Conservation (phyloP, 2,113 vertebrate genomes). For the Callocephalon fimbriatum region DNA sequence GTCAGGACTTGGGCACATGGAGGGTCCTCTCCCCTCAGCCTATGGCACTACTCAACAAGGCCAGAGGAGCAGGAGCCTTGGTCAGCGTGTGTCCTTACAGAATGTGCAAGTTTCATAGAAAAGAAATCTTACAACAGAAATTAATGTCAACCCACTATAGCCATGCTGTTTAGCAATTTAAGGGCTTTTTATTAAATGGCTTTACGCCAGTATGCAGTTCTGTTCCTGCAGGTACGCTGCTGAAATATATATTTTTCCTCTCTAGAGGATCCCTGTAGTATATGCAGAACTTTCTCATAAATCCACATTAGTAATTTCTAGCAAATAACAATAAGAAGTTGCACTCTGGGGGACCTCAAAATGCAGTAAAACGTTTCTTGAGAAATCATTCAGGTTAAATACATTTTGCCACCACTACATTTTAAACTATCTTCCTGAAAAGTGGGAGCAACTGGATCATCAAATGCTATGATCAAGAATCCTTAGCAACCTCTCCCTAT, state of each 20-base stretch:
- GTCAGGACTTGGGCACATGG: rapidly evolving
- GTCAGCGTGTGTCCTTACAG: neutral
- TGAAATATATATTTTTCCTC: rapidly evolving
- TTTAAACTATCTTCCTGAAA: neutral
- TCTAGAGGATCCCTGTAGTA: neutral
- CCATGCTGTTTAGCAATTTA: neutral
- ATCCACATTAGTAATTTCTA: neutral
- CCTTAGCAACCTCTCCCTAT: neutral
- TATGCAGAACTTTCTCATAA: neutral
- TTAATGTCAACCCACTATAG: neutral
- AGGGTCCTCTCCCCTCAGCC: neutral
- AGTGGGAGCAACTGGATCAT: neutral
- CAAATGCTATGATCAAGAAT: neutral
- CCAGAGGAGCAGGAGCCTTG: neutral
- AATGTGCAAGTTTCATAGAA: rapidly evolving
- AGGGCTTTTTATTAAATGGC: neutral
- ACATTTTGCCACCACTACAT: neutral
- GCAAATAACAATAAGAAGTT: neutral
- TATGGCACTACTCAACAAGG: rapidly evolving
- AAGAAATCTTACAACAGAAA: neutral
- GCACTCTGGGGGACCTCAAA: neutral
- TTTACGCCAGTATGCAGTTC: neutral
- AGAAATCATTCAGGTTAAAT: neutral
- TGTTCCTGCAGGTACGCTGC: neutral
- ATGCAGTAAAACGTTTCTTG: neutral